phyloP scores from a whole-genome alignment of 2,113 vertebrate genomes.

The Ursus arctos region DNA sequence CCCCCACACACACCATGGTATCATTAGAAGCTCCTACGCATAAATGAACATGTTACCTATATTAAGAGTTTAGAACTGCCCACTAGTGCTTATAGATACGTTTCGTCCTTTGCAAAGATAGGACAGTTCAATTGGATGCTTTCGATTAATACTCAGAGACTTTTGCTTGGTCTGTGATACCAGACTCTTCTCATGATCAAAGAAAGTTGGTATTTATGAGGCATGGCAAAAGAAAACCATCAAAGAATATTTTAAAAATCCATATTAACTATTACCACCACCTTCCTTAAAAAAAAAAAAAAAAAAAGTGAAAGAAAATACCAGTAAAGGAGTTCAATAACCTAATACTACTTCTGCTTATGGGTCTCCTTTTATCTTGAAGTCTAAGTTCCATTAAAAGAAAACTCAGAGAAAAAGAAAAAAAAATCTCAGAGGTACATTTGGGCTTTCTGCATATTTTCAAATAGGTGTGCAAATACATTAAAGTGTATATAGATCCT shows the following conservation, averaged over 20 bases:
- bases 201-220: not conserved
- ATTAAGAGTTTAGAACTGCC: not conserved
- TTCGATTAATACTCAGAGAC: not conserved
- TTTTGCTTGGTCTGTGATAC: not conserved
- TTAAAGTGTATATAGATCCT: not conserved
- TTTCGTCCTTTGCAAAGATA: not conserved
- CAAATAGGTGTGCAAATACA: not conserved
- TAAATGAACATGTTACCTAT: not conserved
- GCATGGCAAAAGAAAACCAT: not conserved
- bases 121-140: not conserved
- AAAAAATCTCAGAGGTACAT: not conserved
- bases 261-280: not conserved
- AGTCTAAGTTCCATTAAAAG: not conserved
- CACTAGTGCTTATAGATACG: not conserved
- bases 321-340: not conserved
- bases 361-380: not conserved
- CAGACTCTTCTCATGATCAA: not conserved
- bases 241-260: not conserved
- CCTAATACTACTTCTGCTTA: not conserved
- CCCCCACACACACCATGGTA: rapidly evolving
- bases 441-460: constrained; percentile 17
- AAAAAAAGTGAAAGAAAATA: not conserved
- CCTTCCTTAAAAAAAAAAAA: not conserved
- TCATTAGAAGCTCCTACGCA: not conserved
- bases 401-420: not conserved